Base-by-base conservation (phyloP, 2,797 vertebrate species). In the Coregonus sp. region DNA sequence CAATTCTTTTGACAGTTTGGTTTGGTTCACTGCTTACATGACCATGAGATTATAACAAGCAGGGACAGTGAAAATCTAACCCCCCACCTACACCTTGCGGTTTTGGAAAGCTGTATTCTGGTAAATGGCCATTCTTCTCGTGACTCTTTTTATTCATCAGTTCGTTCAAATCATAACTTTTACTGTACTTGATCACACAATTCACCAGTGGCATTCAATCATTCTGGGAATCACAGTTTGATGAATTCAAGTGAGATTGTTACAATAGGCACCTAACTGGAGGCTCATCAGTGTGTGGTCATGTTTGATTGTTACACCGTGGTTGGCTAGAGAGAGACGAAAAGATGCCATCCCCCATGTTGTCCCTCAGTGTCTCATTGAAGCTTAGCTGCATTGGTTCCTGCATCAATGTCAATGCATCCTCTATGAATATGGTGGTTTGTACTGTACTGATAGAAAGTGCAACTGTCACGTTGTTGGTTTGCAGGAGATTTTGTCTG, bases 31-130 rank as follows among this genome's bases (percentile, higher is more conserved):
- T 96, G 95, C 95, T 95, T 96, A 95, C 95, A 96, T 94, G 95
- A 96, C 92, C 94, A 96, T 90, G 95, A 96, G 94, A 94, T 91
- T 93, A 89, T 96, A 95, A 93, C 95, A 95, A 95, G 94, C 95
- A 95, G 95, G 90, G 94, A 95, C 93, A 94, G 89, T 95, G 94
- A 91, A 93, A 95, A 95, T 95, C 91, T 94, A 91, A 92, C 89
- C 87, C 91, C 93, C 78, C 93, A 96, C 91, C 94, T 94, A 87
- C 93, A 95, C 90, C 93, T 95, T 94, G 94, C 94, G 63, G 95
- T 96, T 91, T 94, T 95, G 95, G 95, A 95, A 95, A 95, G 95
- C 95, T 95, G 94, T 95, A 95, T 96, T 89, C 94, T 96, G 95
- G 95, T 96, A 96, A 95, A 94, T 95, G 81, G 93, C 91, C 89